Evolutionary conservation across 2,888 invertebrate species (phyloP).

Genomic region (Agonum fuliginosum): DNA sequence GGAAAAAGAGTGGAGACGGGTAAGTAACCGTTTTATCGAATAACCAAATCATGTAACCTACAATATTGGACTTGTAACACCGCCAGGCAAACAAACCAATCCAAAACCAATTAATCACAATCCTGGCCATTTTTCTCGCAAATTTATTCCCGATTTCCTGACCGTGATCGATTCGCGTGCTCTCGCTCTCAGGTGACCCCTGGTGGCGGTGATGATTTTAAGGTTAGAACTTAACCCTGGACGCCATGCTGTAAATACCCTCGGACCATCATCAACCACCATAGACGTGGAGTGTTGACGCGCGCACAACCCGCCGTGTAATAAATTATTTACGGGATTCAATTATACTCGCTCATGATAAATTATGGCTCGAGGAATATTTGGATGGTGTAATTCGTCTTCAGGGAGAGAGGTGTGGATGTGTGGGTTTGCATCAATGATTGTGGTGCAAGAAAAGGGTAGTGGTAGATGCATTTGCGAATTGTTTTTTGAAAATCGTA

Average conservation of each 20-base stretch:
- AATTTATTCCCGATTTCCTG: slow-evolving; percentile 1
- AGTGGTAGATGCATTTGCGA: no score
- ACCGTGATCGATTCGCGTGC: background rate
- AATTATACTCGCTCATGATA: slow-evolving; percentile 41
- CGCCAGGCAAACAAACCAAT: no score
- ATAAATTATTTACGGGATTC: slow-evolving; percentile 43
- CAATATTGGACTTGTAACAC: no score
- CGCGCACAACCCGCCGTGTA: slow-evolving; percentile 4
- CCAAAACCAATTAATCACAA: background rate
- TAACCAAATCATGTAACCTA: no score
- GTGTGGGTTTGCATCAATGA: no score
- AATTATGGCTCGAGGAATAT: slow-evolving; percentile 40
- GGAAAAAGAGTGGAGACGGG: no score
- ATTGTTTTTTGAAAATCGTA: no score
- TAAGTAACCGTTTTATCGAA: no score
- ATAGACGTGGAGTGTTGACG: slow-evolving; percentile 21
- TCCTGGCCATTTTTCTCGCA: background rate
- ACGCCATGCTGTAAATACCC: background rate
- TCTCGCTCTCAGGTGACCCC: background rate
- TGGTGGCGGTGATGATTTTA: background rate
- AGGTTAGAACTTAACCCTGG: background rate
- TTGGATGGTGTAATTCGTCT: slow-evolving; percentile 29
- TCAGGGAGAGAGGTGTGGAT: background rate
- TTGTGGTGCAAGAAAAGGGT: no score
- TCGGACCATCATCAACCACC: background rate